Percentiles rank a stretch among this genome's conserved stretches.
phyloP scores from a whole-genome alignment of 1,140 invertebrate species.

The Drosophila paulistorum region DNA sequence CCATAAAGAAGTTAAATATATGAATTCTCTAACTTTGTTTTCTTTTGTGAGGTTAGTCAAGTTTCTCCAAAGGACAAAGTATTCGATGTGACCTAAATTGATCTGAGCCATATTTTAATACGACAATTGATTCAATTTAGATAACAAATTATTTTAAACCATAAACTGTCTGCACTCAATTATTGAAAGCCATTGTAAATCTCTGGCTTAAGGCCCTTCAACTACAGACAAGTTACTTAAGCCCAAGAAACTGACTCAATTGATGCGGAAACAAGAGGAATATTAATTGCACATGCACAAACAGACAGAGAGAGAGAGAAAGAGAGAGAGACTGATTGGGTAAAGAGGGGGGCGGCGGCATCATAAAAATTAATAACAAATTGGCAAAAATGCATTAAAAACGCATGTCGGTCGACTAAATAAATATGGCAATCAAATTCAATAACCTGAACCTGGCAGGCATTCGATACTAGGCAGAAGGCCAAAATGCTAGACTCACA shows the following conservation, averaged over 20 bases:
- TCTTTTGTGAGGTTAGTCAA: too few species aligned
- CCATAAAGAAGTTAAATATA: too few species aligned
- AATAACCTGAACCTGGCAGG: conserved; percentile 64
- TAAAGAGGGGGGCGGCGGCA: neutral
- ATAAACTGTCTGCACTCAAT: conserved; percentile 1
- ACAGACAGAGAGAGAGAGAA: neutral
- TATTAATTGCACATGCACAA: conserved; percentile 44
- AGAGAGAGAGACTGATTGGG: neutral
- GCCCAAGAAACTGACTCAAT: conserved; percentile 5
- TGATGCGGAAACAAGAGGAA: neutral
- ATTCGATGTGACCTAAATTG: neutral
- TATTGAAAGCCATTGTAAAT: neutral
- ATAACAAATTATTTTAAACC: neutral
- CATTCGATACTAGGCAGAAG: conserved; percentile 6
- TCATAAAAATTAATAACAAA: conserved; percentile 62
- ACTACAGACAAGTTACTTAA: neutral
- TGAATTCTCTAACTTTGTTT: too few species aligned
- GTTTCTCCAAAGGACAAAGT: too few species aligned
- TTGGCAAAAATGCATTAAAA: conserved; percentile 62
- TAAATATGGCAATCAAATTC: conserved; percentile 78
- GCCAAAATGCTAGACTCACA: conserved; percentile 22
- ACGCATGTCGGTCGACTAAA: conserved; percentile 51
- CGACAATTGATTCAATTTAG: neutral
- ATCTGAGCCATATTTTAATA: neutral
- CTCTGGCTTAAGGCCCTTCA: neutral